Conservation (phyloP, 2,888 invertebrate species). For the Polymixis flavicincta region DNA sequence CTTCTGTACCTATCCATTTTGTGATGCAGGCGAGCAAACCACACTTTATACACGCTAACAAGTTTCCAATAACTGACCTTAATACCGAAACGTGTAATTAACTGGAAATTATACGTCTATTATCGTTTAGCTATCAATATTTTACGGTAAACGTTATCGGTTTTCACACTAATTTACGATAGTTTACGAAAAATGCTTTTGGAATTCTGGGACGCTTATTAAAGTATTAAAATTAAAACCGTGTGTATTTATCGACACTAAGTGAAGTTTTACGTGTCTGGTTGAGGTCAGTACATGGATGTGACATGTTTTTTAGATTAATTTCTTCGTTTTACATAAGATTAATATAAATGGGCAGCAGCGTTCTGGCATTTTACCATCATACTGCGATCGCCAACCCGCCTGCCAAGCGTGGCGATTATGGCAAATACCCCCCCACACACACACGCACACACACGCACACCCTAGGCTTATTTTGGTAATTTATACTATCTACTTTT, state of each 20-base stretch:
- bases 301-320: too few relatives aligned
- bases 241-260: background rate
- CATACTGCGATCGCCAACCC: too few relatives aligned
- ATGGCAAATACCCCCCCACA: too few relatives aligned
- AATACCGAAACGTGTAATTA: constrained; percentile 31
- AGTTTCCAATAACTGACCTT: constrained; percentile 29
- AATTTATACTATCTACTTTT: too few relatives aligned
- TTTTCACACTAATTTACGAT: constrained; percentile 13
- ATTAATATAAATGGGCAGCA: too few relatives aligned
- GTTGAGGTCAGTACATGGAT: background rate
- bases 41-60: constrained; percentile 23
- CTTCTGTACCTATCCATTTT: background rate
- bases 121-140: constrained; percentile 18
- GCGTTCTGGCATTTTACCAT: too few relatives aligned
- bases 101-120: constrained; percentile 12
- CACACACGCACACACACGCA: too few relatives aligned
- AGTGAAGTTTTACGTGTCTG: background rate
- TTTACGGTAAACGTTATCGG: constrained; percentile 27
- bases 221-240: background rate
- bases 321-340: too few relatives aligned
- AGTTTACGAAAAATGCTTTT: constrained; percentile 9
- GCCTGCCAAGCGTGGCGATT: too few relatives aligned
- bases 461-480: too few relatives aligned
- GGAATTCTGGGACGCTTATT: background rate
- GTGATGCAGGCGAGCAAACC: background rate